A percentile compares a stretch with the other conserved stretches of the same genome.
Evolutionary conservation across 2,113 vertebrate genomes (phyloP).

Genomic region (Chaenogobius annularis): DNA sequence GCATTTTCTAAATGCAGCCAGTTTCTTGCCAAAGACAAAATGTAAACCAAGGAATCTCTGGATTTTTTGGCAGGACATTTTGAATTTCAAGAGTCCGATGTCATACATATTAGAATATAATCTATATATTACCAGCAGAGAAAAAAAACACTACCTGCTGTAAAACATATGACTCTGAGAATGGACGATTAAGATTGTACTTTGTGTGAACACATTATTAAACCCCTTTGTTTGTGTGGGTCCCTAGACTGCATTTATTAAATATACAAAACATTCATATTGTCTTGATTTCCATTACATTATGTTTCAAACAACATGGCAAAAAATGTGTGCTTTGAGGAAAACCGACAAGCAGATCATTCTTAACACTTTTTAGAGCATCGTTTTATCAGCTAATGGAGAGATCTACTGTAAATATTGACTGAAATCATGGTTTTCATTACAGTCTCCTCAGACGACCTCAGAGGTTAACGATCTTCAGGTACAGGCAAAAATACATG

Average conservation of each 20-base stretch:
- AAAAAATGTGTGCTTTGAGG: too few species aligned
- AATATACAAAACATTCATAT: background rate
- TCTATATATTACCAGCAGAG: background rate
- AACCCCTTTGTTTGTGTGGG: constrained; percentile 40
- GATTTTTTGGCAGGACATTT: background rate
- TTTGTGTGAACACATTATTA: constrained; percentile 53
- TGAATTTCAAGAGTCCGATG: background rate
- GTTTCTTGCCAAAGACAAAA: constrained; percentile 1
- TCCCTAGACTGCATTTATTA: constrained; percentile 46
- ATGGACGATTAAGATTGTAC: constrained; percentile 48
- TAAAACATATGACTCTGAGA: constrained; percentile 35
- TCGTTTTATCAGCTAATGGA: background rate
- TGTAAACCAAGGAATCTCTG: background rate
- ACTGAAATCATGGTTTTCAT: constrained; percentile 6
- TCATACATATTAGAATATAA: background rate
- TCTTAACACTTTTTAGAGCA: too few species aligned
- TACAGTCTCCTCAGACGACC: constrained; percentile 18
- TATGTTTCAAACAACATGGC: too few species aligned
- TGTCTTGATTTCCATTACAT: too few species aligned
- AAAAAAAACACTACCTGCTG: constrained; percentile 27
- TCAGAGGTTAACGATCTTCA: constrained; percentile 2
- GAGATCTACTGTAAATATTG: background rate
- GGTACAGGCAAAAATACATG: constrained; percentile 7
- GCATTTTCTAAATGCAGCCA: background rate
- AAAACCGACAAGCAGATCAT: too few species aligned